Conservation (phyloP, 2,888 invertebrate genomes). For the Plemyria rubiginata region DNA sequence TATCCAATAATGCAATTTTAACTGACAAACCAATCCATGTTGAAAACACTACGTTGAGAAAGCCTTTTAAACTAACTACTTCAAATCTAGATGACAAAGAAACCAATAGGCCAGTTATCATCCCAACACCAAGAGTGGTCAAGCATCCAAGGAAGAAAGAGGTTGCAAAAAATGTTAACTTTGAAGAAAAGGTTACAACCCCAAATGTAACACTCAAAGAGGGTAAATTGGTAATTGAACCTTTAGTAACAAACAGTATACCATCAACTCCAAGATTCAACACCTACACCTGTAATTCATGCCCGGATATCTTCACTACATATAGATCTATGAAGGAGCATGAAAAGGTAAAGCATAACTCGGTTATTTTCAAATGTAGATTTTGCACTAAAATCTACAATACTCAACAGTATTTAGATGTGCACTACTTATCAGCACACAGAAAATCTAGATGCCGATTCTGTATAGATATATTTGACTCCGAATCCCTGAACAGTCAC, state of each 20-base stretch:
- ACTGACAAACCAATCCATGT: slow-evolving; percentile 40
- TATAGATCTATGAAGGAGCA: slow-evolving; percentile 56
- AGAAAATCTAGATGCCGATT: slow-evolving; percentile 53
- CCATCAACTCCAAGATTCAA: slow-evolving; percentile 43
- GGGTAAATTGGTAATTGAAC: slow-evolving; percentile 54
- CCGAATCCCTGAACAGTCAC: slow-evolving; percentile 42
- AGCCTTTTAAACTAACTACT: not conserved
- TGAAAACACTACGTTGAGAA: slow-evolving; percentile 13
- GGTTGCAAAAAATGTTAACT: not conserved
- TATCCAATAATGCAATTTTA: slow-evolving; percentile 45
- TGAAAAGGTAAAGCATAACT: slow-evolving; percentile 54
- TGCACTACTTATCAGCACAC: slow-evolving; percentile 56
- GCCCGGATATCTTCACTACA: slow-evolving; percentile 55
- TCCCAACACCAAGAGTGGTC: slow-evolving; percentile 29
- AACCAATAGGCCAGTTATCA: slow-evolving; percentile 35
- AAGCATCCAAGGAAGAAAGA: slow-evolving; percentile 36
- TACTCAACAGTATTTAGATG: slow-evolving; percentile 55
- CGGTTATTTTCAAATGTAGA: slow-evolving; percentile 51
- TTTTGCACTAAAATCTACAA: slow-evolving; percentile 56
- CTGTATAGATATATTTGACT: slow-evolving; percentile 52
- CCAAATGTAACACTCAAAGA: slow-evolving; percentile 49
- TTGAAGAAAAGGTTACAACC: slow-evolving; percentile 27
- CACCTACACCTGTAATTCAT: slow-evolving; percentile 52
- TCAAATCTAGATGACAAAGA: slow-evolving; percentile 12
- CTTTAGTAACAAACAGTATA: slow-evolving; percentile 41